These are phyloP conservation scores for Cyanoramphus novaezelandiae DNA, from an alignment of 2,113 vertebrate genomes.

Conservation along the genomic window DNA sequence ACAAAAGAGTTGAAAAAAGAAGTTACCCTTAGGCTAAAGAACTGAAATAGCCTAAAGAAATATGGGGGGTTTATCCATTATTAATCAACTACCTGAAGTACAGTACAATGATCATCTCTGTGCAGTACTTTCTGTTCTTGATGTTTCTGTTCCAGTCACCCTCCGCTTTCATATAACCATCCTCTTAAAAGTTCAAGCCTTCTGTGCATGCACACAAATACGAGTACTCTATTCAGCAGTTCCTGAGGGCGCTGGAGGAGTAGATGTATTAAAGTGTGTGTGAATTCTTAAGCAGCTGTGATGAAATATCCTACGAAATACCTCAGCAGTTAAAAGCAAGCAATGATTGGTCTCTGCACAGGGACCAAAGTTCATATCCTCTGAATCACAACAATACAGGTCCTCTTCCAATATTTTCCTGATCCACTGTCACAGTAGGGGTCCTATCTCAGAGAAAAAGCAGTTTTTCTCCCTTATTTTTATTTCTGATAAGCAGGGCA, in stretches of 20 bases:
- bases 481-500: not conserved
- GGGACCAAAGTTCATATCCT: not conserved
- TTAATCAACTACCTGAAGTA: not conserved
- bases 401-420: not conserved
- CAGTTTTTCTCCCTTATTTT: not conserved
- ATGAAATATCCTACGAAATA: not conserved
- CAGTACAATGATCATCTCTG: not conserved
- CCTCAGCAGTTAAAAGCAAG: not conserved
- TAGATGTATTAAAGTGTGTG: not conserved
- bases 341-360: not conserved
- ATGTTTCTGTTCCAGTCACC: too few relatives aligned
- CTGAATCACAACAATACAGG: fast-evolving
- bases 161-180: too few relatives aligned
- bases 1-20: not conserved
- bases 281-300: not conserved
- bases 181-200: too few relatives aligned
- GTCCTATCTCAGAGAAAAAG: not conserved
- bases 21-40: not conserved
- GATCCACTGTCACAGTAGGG: not conserved
- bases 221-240: not conserved
- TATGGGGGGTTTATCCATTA: not conserved
- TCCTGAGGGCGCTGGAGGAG: not conserved
- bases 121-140: too few relatives aligned
- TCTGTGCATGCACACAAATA: not conserved
- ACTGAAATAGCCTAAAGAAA: not conserved